These are phyloP conservation scores for Eubasilissa regina DNA, from an alignment of 1,140 invertebrate species.

Conservation along the genomic window DNA sequence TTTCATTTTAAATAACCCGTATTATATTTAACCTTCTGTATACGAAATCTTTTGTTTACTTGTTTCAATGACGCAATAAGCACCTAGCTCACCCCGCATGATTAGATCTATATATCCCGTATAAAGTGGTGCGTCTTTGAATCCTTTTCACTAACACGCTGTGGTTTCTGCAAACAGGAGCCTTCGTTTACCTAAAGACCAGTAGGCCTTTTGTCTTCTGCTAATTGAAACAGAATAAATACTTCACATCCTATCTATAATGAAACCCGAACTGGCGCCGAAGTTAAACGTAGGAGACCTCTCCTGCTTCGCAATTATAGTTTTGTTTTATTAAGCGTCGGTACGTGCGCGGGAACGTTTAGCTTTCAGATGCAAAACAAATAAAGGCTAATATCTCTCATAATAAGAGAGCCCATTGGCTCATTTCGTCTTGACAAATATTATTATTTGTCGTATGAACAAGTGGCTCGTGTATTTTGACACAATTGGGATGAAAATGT, in stretches of 20 bases:
- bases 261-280: not conserved
- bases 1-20: no score
- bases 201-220: constrained; percentile 24
- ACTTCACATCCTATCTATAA: constrained; percentile 9
- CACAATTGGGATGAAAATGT: not conserved
- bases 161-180: constrained; percentile 29
- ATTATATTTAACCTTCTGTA: no score
- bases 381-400: constrained; percentile 28
- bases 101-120: not conserved
- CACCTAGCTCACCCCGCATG: no score
- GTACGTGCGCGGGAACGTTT: constrained; percentile 5
- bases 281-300: constrained; percentile 13
- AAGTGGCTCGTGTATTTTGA: not conserved
- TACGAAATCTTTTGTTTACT: no score
- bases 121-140: not conserved
- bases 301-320: constrained; percentile 18
- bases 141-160: constrained; percentile 3
- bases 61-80: no score
- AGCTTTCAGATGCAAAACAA: constrained; percentile 26
- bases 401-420: constrained; percentile 5
- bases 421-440: not conserved
- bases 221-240: constrained; percentile 54
- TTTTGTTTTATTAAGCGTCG: constrained; percentile 41
- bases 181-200: constrained; percentile 32
- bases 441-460: not conserved